Evolutionary conservation across 2,113 vertebrate species (phyloP).

Genomic region (Pluvianellus socialis): DNA sequence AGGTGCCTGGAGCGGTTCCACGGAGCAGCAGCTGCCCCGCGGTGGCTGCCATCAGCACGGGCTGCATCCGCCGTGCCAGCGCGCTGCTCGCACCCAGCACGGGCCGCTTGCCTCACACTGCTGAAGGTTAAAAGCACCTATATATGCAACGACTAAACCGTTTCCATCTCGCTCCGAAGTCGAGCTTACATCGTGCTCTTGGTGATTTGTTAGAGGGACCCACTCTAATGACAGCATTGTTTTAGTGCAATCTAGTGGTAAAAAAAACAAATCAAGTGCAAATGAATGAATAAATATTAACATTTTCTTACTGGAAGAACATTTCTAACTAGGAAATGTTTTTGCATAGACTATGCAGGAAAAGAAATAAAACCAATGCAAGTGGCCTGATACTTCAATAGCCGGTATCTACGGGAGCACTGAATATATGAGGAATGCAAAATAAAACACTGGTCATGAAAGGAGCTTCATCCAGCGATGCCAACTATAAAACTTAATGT

Average conservation of each 20-base stretch:
- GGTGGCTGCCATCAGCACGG: not conserved
- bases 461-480: not conserved
- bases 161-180: not conserved
- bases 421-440: not conserved
- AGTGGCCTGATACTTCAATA: not conserved
- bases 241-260: not conserved
- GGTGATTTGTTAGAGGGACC: not conserved
- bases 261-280: not conserved
- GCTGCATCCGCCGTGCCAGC: fast-evolving
- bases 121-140: not conserved
- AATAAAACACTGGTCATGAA: not conserved
- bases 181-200: not conserved
- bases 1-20: not conserved
- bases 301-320: not conserved
- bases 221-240: not conserved
- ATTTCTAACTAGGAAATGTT: not conserved
- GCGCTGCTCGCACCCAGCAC: fast-evolving
- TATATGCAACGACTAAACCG: not conserved
- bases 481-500: not conserved
- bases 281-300: not conserved
- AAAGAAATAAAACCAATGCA: not conserved
- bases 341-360: not conserved
- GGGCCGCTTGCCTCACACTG: not conserved
- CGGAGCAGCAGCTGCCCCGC: not conserved
- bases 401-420: not conserved